Base-by-base conservation (phyloP, 2,797 vertebrate genomes). In the Sebastes iracundus region DNA sequence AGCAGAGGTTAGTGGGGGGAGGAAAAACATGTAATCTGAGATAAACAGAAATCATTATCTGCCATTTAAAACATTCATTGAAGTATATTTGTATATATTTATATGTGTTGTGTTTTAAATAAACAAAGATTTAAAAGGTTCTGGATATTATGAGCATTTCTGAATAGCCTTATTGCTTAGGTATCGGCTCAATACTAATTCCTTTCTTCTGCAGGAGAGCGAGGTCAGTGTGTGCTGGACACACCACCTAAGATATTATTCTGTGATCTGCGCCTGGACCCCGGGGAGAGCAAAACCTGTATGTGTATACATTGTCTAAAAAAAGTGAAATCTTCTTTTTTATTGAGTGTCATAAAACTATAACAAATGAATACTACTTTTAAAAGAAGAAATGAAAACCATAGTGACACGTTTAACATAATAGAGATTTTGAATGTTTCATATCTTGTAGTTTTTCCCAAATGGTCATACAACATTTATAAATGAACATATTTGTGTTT, bases 241-340 rank as follows among this genome's bases (percentile, higher is more conserved):
- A 99, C 99, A 0, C 97, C 98, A 63, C 98, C 99, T 2, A 99
- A 99, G 94, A 99, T 99, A 89, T 94, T 99, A 35, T 99, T 99
- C 93, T 99, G 99, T 94, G 99, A 99, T 90, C 94, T 99, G 80
- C 89, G 97, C 18, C 95, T 99, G 88, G 99, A 99, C 79, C 98
- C 98, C 0, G 98, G 99, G 77, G 98, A 99, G 88, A 98, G 97
- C 80, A 99, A 98, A 92, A 98, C 98, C 52, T 99, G 99, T 99
- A 94, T 85, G 97, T 87, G 38, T 80, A 20, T 49, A 14, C 13
- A 58, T 71, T 35, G 28, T 27, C 12, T 2, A 30, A 14, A 66
- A 66, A 25, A 28, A 30, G 35, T 10, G 1, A 46, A 55, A n/a
- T 55, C 30, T 63, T n/a, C 25, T 61, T 7, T n/a, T 53, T n/a